Conservation (phyloP, 2,113 vertebrate species). For the Motacilla tschutschensis region DNA sequence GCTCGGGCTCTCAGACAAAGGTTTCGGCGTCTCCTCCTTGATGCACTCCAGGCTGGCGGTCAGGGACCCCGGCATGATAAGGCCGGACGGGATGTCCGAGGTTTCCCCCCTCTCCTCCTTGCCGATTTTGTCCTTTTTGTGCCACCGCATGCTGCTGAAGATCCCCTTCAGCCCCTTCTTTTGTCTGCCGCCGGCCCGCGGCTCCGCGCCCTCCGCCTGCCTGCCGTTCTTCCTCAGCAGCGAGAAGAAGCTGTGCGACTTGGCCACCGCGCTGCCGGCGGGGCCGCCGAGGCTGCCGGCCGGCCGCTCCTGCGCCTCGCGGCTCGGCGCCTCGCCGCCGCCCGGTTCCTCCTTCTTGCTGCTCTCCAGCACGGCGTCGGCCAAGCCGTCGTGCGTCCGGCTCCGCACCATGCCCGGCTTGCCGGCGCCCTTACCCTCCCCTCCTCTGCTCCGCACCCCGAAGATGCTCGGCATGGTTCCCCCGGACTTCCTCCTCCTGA, state of each 20-base stretch:
- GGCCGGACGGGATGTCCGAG: background rate
- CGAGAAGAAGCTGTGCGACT: conserved; percentile 20
- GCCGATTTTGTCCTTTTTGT: background rate
- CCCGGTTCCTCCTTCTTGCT: background rate
- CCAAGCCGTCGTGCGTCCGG: conserved; percentile 24
- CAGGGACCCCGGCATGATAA: conserved; percentile 13
- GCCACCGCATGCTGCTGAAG: conserved; percentile 25
- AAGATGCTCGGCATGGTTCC: conserved; percentile 93
- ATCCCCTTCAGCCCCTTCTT: conserved; percentile 10
- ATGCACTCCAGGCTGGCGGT: conserved; percentile 23
- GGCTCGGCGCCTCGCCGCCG: background rate
- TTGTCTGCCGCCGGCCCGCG: conserved; percentile 10
- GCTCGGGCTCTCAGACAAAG: background rate
- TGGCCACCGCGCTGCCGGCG: background rate
- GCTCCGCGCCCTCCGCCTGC: conserved; percentile 1
- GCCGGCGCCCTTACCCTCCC: background rate
- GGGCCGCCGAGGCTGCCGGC: background rate
- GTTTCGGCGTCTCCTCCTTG: background rate
- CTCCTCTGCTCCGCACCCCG: conserved; percentile 82
- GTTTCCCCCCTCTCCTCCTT: conserved; percentile 9
- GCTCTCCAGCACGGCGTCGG: conserved; percentile 18
- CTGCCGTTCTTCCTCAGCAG: conserved; percentile 10
- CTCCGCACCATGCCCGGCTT: conserved; percentile 16
- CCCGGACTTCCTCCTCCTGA: conserved; percentile 89
- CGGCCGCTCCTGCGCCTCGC: background rate